Percentiles rank a stretch among this genome's conserved stretches.
These are phyloP conservation scores for Venusia cambrica DNA, from an alignment of 2,888 invertebrate species.

Conservation along the genomic window DNA sequence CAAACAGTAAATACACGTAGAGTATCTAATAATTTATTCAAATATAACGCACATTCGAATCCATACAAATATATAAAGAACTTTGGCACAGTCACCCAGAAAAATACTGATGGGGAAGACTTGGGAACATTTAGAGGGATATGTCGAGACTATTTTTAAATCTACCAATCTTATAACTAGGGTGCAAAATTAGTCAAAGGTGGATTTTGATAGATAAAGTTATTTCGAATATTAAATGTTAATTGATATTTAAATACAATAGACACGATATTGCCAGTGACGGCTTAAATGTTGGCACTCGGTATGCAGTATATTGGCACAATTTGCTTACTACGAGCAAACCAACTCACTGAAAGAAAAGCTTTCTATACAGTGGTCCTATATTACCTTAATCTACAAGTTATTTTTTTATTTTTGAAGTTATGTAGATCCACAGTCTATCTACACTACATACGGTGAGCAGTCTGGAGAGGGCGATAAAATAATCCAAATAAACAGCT, in stretches of 20 bases:
- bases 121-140: constrained; percentile 65
- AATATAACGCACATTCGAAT: constrained; percentile 46
- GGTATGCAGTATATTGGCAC: constrained; percentile 58
- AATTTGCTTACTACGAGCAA: constrained; percentile 42
- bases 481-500: constrained; percentile 64
- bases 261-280: constrained; percentile 14
- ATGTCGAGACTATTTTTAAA: constrained; percentile 57
- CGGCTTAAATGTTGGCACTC: constrained; percentile 59
- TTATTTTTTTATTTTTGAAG: constrained; percentile 71
- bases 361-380: constrained; percentile 66
- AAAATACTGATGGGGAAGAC: constrained; percentile 78
- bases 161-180: constrained; percentile 64
- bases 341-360: constrained; percentile 57
- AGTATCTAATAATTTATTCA: constrained; percentile 44
- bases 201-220: constrained; percentile 52
- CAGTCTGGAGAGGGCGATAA: constrained; percentile 78
- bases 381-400: constrained; percentile 62
- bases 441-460: constrained; percentile 75
- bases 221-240: constrained; percentile 29
- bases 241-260: constrained; percentile 27
- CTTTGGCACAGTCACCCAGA: constrained; percentile 74
- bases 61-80: constrained; percentile 47
- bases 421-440: constrained; percentile 62
- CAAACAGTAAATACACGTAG: constrained; percentile 42
- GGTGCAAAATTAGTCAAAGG: constrained; percentile 71